These are phyloP conservation scores for Anabacerthia variegaticeps DNA, from an alignment of 2,797 vertebrate species.

Conservation along the genomic window DNA sequence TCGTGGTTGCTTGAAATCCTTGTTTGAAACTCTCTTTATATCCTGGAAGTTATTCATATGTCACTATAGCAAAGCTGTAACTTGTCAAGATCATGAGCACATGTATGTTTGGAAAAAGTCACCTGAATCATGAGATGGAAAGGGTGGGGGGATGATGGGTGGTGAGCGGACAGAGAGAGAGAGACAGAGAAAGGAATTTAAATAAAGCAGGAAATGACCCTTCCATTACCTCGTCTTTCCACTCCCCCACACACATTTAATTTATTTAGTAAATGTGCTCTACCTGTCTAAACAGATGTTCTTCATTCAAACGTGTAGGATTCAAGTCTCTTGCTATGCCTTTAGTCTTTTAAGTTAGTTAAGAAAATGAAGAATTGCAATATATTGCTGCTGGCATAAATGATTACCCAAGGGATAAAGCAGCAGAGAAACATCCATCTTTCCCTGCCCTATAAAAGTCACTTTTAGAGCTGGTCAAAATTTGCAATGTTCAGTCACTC, in stretches of 20 bases:
- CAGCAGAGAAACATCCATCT: conserved; percentile 14
- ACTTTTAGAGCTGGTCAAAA: conserved; percentile 3
- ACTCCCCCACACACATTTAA: neutral
- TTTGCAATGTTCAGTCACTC: neutral
- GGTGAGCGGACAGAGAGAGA: neutral
- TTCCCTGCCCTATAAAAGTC: neutral
- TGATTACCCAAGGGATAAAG: neutral
- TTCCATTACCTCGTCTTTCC: neutral
- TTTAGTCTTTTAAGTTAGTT: conserved; percentile 3
- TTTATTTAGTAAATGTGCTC: neutral
- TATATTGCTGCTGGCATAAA: conserved; percentile 12
- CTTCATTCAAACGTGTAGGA: neutral
- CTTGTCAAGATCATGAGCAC: neutral
- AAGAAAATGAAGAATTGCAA: conserved; percentile 34
- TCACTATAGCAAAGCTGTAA: neutral
- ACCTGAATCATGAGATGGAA: neutral
- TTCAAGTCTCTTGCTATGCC: neutral
- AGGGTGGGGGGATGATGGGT: no score
- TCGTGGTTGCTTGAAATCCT: neutral
- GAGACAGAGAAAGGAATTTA: neutral
- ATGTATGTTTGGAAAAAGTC: neutral
- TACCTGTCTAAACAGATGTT: conserved; percentile 25
- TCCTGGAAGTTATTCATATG: neutral
- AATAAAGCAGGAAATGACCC: neutral
- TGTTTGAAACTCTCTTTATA: neutral